Evolutionary conservation across 2,797 vertebrate genomes (phyloP), one percentile per base, ranked within the genome.

Genomic region (Siniperca undulata): DNA sequence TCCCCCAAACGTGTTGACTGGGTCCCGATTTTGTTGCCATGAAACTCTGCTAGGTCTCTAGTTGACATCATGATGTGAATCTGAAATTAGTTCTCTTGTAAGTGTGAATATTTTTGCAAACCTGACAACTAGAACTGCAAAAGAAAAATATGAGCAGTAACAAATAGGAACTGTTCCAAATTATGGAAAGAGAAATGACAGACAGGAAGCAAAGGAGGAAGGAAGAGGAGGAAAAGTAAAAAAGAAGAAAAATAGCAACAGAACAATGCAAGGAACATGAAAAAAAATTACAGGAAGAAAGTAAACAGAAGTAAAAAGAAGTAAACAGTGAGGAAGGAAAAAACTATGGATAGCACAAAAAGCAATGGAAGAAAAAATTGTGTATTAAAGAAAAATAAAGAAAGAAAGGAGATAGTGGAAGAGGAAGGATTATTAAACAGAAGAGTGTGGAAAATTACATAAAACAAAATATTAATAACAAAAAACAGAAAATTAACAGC

Each of bases 61-160:
- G 67, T 68, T 62, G 72, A 89, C 74, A 44, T 78, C 40, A 40
- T 9, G 67, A 82, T 52, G 79, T 79, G 82, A 84, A 83, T 89
- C 27, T 66, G 72, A 64, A 84, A 83, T 74, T 56, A 88, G 66
- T 36, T 84, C 64, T 73, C 58, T 48, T 50, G 62, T 65, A 81
- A 72, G 74, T 66, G 64, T 62, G 58, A 80, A 78, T 83, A 53
- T 80, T 14, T 85, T 53, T 69, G 50, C 61, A 50, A 55, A 74
- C 58, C 36, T 64, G 72, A 84, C 70, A 78, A 79, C 58, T 24
- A 17, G 68, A 73, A 52, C 74, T 68, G 77, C n/a, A 60, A 66
- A 67, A 24, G 30, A 38, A 59, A 84, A 73, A 46, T 55, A 42
- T 58, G 61, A 83, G 53, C 44, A 58, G 75, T 22, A 53, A 72